A percentile compares a stretch with the other conserved stretches of the same genome.
Evolutionary conservation across 1,140 invertebrate genomes (phyloP).

Genomic region (Drosophila punjabiensis): DNA sequence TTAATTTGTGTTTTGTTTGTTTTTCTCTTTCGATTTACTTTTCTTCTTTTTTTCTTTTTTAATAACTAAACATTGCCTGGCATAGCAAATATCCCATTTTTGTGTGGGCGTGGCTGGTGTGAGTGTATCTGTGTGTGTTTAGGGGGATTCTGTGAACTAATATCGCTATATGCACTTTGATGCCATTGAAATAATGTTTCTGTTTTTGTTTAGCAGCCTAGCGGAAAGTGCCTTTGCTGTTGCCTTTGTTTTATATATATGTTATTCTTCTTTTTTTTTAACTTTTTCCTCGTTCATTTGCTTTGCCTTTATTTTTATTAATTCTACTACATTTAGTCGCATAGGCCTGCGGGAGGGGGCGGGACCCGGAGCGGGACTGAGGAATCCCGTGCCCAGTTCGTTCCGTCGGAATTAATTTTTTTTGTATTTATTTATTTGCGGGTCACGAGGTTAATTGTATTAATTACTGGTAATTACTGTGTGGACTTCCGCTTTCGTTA

Average conservation of each 20-base stretch:
- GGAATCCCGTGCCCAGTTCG: slow-evolving; percentile 8
- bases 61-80: slow-evolving; percentile 75
- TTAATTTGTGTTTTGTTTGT: slow-evolving; percentile 23
- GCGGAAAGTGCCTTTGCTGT: slow-evolving; percentile 54
- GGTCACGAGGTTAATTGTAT: slow-evolving; percentile 48
- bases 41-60: slow-evolving; percentile 35
- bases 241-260: slow-evolving; percentile 19
- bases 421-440: slow-evolving; percentile 3
- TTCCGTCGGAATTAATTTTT: slow-evolving; percentile 10
- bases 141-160: slow-evolving; percentile 27
- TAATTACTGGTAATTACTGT: slow-evolving; percentile 48
- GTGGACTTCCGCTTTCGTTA: slow-evolving; percentile 31
- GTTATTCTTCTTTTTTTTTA: slow-evolving; percentile 13
- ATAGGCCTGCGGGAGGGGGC: slow-evolving; percentile 11
- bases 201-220: slow-evolving; percentile 55
- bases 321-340: slow-evolving; percentile 53
- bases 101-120: slow-evolving; percentile 30
- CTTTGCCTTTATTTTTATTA: slow-evolving; percentile 39
- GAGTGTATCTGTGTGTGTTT: slow-evolving; percentile 16
- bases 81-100: slow-evolving; percentile 48
- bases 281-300: slow-evolving; percentile 9
- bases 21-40: slow-evolving; percentile 21
- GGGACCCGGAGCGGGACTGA: background rate
- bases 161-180: slow-evolving; percentile 41
- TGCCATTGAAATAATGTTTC: slow-evolving; percentile 30